phyloP scores from a whole-genome alignment of 2,797 vertebrate genomes.

The Sebastes reedi region DNA sequence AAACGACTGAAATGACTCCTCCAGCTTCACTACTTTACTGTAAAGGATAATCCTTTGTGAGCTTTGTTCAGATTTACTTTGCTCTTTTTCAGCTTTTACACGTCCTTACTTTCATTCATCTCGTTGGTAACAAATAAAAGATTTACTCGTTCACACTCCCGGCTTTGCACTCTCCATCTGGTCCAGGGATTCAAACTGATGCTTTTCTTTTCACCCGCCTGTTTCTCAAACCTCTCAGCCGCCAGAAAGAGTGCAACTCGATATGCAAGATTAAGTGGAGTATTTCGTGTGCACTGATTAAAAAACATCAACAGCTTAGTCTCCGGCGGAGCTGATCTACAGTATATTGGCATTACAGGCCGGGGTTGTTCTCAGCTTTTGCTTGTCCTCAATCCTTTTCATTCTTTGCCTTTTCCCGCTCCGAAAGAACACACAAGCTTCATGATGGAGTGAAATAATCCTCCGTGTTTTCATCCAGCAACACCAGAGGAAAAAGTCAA shows the following conservation, averaged over 20 bases:
- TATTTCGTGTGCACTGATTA: constrained; percentile 21
- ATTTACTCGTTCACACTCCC: not conserved
- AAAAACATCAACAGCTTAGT: constrained; percentile 40
- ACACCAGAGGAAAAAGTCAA: constrained; percentile 43
- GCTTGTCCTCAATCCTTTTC: constrained; percentile 32
- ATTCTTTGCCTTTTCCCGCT: not conserved
- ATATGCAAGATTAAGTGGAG: constrained; percentile 37
- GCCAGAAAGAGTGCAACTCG: constrained; percentile 32
- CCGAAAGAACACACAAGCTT: constrained; percentile 17
- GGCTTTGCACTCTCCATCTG: not conserved
- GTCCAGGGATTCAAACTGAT: not conserved
- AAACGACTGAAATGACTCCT: not conserved
- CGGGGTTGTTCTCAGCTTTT: not conserved
- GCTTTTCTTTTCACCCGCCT: not conserved
- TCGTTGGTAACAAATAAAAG: not conserved
- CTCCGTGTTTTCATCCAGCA: constrained; percentile 40
- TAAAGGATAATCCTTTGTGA: constrained; percentile 3
- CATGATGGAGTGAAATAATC: constrained; percentile 42
- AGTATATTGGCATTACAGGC: constrained; percentile 18
- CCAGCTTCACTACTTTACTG: not conserved
- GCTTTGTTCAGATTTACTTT: constrained; percentile 7
- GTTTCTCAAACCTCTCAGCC: constrained; percentile 4
- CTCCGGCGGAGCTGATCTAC: not conserved
- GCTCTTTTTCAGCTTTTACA: constrained; percentile 16
- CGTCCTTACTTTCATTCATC: not conserved